Evolutionary conservation across 1,140 invertebrate genomes (phyloP).

Genomic region (Magallana ariakensis): DNA sequence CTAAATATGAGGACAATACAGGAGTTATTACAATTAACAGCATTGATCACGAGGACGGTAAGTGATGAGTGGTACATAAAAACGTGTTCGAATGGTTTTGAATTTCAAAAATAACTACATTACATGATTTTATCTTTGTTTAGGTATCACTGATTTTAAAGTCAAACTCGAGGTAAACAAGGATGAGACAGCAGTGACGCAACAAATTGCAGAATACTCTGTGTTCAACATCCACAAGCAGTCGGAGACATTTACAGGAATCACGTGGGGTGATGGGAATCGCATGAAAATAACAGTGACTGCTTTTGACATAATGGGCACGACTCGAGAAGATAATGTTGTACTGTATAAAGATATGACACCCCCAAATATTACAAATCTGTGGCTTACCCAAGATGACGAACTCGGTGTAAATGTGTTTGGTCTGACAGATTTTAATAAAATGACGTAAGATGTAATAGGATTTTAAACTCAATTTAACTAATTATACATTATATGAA

Average conservation of each 20-base stretch:
- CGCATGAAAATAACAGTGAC: slow-evolving; percentile 46
- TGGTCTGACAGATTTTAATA: slow-evolving; percentile 52
- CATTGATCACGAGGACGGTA: slow-evolving; percentile 30
- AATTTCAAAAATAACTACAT: too few relatives aligned
- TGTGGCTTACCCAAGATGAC: slow-evolving; percentile 63
- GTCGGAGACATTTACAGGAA: background rate
- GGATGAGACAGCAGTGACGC: background rate
- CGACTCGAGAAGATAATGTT: slow-evolving; percentile 48
- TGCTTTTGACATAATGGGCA: slow-evolving; percentile 46
- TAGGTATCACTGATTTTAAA: slow-evolving; percentile 46
- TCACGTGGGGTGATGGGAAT: slow-evolving; percentile 48
- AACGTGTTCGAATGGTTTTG: too few relatives aligned
- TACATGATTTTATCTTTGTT: background rate
- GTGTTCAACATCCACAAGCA: slow-evolving; percentile 46
- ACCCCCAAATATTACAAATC: slow-evolving; percentile 60
- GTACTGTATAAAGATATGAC: slow-evolving; percentile 58
- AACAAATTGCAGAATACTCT: slow-evolving; percentile 2
- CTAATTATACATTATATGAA: background rate
- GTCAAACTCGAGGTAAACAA: slow-evolving; percentile 32
- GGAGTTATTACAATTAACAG: slow-evolving; percentile 43
- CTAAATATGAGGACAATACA: slow-evolving; percentile 41
- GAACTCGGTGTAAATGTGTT: slow-evolving; percentile 53
- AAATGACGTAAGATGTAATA: slow-evolving; percentile 57
- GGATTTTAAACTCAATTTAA: background rate
- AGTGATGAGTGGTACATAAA: too few relatives aligned